Evolutionary conservation across 2,888 invertebrate genomes (phyloP), one percentile per base, ranked within the genome.

Genomic region (Drosophila ezoana): DNA sequence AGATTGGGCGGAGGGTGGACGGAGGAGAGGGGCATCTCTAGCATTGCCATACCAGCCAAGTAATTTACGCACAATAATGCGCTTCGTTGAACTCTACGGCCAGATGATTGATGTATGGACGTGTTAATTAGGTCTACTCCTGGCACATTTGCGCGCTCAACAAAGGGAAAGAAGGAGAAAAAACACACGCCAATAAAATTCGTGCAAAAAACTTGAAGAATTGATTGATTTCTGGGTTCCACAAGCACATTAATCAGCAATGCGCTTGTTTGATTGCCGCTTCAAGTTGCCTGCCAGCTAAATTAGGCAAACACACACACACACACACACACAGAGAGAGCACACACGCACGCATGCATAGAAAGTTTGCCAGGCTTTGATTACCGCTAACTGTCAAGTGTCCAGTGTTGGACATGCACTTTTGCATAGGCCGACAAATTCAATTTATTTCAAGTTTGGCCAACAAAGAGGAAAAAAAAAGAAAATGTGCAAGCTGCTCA

Each of bases 31-130:
- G 1, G 14, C 10, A 11, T 9, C 44, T 14, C 47, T 61, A 62
- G 53, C 67, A 75, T 64, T 49, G 67, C 51, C 71, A 47, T 60
- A 68, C 75, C 70, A 81, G 85, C 63, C 66, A 49, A 75, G 86
- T 85, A 89, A 87, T 85, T 89, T 89, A 89, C 86, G 86, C 89
- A 85, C 86, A 89, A 89, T 89, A 85, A 87, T 89, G 73, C 85
- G 89, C 89, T 64, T 85, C 89, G 86, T 64, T 89, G 88, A 87
- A 84, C 85, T 76, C 83, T 76, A 64, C 61, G 54, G 67, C 64
- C 86, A 72, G 73, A 86, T 86, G 86, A 86, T 86, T 86, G 86
- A 86, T 86, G 86, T 82, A 87, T 89, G 87, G 89, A 86, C 89
- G 86, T 89, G 86, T 89, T 86, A 86, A 86, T 86, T 89, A 86